Base-by-base conservation (phyloP, 2,888 invertebrate species). In the Oligia fasciuncula region DNA sequence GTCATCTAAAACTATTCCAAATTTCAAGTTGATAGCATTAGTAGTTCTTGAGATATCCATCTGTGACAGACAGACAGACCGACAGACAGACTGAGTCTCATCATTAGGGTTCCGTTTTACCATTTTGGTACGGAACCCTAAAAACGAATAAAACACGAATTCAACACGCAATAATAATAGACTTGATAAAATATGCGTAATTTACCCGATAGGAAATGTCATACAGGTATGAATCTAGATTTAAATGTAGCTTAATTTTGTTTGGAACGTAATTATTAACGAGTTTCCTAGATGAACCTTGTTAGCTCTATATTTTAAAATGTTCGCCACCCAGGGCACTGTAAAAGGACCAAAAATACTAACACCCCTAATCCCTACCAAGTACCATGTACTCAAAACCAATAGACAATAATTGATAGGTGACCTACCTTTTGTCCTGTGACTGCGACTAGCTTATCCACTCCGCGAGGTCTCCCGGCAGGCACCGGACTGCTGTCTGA, bases 381-480 rank as follows among this genome's bases (percentile, higher is more conserved):
- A 29, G 5, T 29, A 6, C 13, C 49, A 40, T 43, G 5, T 29
- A 6, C 13, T 68, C 19, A 19, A 6, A 2, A 62, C 23, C 23
- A 23, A 11, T 23, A 65, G 65, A 5, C 40, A 13, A 51, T 35
- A 73, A 13, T 13, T 29, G 46, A 60, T 4, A 9, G 3, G 2
- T 62, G 17, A 54, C 83, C 43, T 83, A 86, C 84, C 84, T 86
- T 66, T 17, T 11, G 23, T 78, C 49, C 78, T 51, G 68, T 73
- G 11, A 8, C 23, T n/a, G 68, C 70, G 11, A 8, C 23, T n/a
- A 40, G 73, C n/a, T 69, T 74, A 83, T 75, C 79, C 83, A 78
- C 65, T 74, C 83, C 0, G 65, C 57, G 72, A 65, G 68, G 69
- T 46, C 35, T 29, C 80, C 68, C 17, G 60, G 0, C 87, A 46